A percentile compares a stretch with the other conserved stretches of the same genome.
Evolutionary conservation across 1,140 invertebrate species (phyloP).

Genomic region (Odontomachus brunneus): DNA sequence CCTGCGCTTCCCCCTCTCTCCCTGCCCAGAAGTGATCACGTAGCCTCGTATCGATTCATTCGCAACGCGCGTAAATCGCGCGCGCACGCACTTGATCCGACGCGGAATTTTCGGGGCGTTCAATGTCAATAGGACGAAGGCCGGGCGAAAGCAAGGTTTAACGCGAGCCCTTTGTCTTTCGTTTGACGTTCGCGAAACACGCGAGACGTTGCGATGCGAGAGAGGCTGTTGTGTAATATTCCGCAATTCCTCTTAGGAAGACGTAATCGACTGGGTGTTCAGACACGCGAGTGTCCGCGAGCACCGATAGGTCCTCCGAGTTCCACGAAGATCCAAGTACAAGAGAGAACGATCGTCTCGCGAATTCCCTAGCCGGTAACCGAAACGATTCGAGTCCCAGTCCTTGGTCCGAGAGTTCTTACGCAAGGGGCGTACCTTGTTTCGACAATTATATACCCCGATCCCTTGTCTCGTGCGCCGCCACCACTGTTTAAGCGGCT

Average conservation of each 20-base stretch:
- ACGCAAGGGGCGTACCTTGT: constrained; percentile 57
- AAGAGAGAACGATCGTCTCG: not conserved
- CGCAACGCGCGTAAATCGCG: too few relatives aligned
- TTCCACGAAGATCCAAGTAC: constrained; percentile 63
- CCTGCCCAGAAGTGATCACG: too few relatives aligned
- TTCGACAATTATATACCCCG: constrained; percentile 65
- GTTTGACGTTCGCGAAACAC: constrained; percentile 10
- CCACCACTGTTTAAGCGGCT: constrained; percentile 35
- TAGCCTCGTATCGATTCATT: too few relatives aligned
- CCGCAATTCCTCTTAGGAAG: constrained; percentile 38
- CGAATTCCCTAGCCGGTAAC: too few relatives aligned
- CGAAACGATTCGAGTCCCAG: too few relatives aligned
- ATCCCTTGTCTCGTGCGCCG: constrained; percentile 42
- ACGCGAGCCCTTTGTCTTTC: constrained; percentile 39
- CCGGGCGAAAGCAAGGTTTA: constrained; percentile 22
- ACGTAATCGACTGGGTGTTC: constrained; percentile 47
- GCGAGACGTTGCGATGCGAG: constrained; percentile 26
- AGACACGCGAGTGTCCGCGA: constrained; percentile 60
- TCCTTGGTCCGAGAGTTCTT: constrained; percentile 68
- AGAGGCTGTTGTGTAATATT: constrained; percentile 65
- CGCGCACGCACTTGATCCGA: not conserved
- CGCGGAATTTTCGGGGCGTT: constrained; percentile 4
- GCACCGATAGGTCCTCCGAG: constrained; percentile 37
- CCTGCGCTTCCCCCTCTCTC: too few relatives aligned
- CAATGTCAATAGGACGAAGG: constrained; percentile 37